Evolutionary conservation across 1,140 invertebrate genomes (phyloP).

Genomic region (Arion vulgaris): DNA sequence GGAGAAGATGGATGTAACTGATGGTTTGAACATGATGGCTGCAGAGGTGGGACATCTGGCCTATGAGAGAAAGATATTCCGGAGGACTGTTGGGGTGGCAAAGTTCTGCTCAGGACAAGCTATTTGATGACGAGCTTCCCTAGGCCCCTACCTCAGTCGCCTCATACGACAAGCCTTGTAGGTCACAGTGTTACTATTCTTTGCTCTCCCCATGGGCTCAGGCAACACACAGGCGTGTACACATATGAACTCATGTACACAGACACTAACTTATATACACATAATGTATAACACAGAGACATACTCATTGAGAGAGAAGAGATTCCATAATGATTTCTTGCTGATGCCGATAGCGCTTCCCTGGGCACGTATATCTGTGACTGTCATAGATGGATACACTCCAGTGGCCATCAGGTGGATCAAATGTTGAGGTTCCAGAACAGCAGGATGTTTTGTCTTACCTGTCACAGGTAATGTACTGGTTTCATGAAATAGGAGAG

Average conservation of each 20-base stretch:
- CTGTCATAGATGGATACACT: slow-evolving; percentile 68
- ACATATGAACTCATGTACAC: background rate
- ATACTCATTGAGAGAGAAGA: slow-evolving; percentile 70
- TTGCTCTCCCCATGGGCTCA: background rate
- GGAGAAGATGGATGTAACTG: too few species aligned
- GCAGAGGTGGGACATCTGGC: too few species aligned
- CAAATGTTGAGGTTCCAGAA: slow-evolving; percentile 63
- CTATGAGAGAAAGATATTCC: too few species aligned
- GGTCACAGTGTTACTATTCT: too few species aligned
- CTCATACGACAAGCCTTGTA: too few species aligned
- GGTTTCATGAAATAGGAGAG: too few species aligned
- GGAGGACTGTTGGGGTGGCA: too few species aligned
- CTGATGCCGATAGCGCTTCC: slow-evolving; percentile 69
- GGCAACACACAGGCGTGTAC: background rate
- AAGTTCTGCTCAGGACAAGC: too few species aligned
- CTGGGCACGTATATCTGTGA: slow-evolving; percentile 69
- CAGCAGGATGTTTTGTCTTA: slow-evolving; percentile 42
- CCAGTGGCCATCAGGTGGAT: slow-evolving; percentile 69
- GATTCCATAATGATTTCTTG: slow-evolving; percentile 71
- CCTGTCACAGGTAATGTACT: slow-evolving; percentile 42
- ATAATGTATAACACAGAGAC: slow-evolving; percentile 68
- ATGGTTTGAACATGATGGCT: too few species aligned
- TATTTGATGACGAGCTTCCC: too few species aligned
- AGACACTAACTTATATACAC: slow-evolving; percentile 66
- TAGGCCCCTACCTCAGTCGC: too few species aligned